A percentile compares a stretch with the other conserved stretches of the same genome.
Evolutionary conservation across 1,140 invertebrate genomes (phyloP).

Genomic region (Papilio polytes): DNA sequence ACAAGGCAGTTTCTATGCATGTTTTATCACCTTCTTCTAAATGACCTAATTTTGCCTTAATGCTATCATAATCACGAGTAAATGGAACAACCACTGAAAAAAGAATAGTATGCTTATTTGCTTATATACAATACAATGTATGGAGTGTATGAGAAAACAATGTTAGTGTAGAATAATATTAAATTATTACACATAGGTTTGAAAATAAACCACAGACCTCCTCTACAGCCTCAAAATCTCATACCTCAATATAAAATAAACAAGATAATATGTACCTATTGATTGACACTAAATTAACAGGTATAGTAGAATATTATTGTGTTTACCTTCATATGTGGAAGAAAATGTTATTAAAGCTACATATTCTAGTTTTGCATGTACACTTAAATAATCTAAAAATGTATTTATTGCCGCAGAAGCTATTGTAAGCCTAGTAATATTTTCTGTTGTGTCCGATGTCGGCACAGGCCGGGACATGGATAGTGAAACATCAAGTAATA

Average conservation of each 20-base stretch:
- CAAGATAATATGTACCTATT: neutral
- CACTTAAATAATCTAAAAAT: conserved; percentile 92
- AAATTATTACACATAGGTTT: no score
- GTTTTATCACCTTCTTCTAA: conserved; percentile 94
- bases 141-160: no score
- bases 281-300: neutral
- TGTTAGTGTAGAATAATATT: no score
- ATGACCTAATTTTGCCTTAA: conserved; percentile 88
- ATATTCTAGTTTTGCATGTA: conserved; percentile 95
- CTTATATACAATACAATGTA: no score
- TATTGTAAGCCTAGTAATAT: conserved; percentile 80
- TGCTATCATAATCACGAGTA: conserved; percentile 92
- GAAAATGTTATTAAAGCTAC: conserved; percentile 95
- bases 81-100: conserved; percentile 89
- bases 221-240: no score
- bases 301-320: neutral
- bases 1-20: conserved; percentile 90
- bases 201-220: no score
- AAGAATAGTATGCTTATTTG: conserved; percentile 24
- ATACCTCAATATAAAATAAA: conserved; percentile 1
- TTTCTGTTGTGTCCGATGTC: conserved; percentile 74
- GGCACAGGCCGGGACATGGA: conserved; percentile 89
- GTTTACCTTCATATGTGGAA: conserved; percentile 88
- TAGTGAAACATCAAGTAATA: conserved; percentile 91
- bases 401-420: conserved; percentile 93